phyloP scores from a whole-genome alignment of 2,888 invertebrate species.

The Tetanocera ferruginea region DNA sequence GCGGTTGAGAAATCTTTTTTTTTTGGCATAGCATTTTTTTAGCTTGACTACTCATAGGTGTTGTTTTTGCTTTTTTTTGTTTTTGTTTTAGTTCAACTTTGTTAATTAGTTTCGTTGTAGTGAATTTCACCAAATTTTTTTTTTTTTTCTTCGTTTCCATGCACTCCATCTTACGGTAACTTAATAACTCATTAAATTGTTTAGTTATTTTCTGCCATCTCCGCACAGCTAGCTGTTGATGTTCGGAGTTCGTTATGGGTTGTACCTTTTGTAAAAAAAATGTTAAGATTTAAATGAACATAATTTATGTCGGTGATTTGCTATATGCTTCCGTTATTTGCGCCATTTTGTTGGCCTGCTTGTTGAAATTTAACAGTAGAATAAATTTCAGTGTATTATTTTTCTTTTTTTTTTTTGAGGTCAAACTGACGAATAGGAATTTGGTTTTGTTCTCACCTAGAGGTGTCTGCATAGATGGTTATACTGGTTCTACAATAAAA shows the following conservation, averaged over 20 bases:
- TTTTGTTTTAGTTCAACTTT: neutral
- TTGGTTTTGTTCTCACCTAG: too few species aligned
- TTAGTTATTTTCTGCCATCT: neutral
- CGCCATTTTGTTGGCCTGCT: neutral
- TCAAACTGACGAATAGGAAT: too few species aligned
- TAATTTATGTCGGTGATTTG: neutral
- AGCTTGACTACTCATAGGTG: neutral
- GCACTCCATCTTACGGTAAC: constrained; percentile 6
- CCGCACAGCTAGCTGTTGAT: neutral
- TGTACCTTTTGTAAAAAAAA: neutral
- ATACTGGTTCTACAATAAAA: too few species aligned
- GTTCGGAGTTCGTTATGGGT: constrained; percentile 23
- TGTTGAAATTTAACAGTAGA: neutral
- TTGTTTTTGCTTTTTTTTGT: neutral
- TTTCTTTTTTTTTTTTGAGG: too few species aligned
- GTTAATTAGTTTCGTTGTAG: constrained; percentile 33
- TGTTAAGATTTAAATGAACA: neutral
- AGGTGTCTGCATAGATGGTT: too few species aligned
- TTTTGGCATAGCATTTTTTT: neutral
- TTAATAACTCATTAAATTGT: neutral
- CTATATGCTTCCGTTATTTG: neutral
- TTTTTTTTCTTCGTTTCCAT: neutral
- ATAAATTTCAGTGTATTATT: neutral
- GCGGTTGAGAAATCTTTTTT: constrained; percentile 8
- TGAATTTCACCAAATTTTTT: constrained; percentile 28